Conservation (phyloP, 2,113 vertebrate species). For the Phalacrocorax carbo region DNA sequence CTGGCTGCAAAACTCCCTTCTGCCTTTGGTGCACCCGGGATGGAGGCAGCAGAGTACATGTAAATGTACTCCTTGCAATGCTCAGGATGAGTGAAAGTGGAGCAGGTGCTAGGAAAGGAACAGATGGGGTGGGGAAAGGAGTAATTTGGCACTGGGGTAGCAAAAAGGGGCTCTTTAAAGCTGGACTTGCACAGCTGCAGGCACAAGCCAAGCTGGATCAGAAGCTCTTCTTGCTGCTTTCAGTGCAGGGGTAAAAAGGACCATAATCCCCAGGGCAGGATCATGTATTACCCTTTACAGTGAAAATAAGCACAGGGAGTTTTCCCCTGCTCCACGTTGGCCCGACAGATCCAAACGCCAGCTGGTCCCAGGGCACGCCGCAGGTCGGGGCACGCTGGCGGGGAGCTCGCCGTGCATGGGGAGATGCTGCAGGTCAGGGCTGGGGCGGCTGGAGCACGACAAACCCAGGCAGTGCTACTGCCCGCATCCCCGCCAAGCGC, state of each 20-base stretch:
- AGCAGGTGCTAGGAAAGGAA: background rate
- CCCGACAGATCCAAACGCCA: background rate
- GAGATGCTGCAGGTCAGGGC: background rate
- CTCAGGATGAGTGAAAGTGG: background rate
- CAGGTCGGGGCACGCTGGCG: fast-evolving
- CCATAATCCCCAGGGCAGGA: background rate
- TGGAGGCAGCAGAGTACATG: background rate
- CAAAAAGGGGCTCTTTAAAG: background rate
- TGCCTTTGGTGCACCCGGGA: background rate
- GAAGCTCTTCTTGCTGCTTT: background rate
- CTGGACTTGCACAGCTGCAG: background rate
- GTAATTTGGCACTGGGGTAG: background rate
- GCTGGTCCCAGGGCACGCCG: fast-evolving
- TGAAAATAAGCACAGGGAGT: background rate
- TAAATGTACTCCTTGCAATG: no score
- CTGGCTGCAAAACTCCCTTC: background rate
- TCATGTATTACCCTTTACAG: fast-evolving
- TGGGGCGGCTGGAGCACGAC: background rate
- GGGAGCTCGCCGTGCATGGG: background rate
- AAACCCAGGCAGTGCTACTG: background rate
- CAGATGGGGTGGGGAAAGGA: background rate
- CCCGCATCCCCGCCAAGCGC: background rate
- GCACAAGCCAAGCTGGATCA: background rate
- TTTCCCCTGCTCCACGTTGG: background rate
- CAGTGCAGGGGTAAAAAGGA: background rate